phyloP scores from a whole-genome alignment of 2,888 invertebrate species.

The Melangyna quadrimaculata region DNA sequence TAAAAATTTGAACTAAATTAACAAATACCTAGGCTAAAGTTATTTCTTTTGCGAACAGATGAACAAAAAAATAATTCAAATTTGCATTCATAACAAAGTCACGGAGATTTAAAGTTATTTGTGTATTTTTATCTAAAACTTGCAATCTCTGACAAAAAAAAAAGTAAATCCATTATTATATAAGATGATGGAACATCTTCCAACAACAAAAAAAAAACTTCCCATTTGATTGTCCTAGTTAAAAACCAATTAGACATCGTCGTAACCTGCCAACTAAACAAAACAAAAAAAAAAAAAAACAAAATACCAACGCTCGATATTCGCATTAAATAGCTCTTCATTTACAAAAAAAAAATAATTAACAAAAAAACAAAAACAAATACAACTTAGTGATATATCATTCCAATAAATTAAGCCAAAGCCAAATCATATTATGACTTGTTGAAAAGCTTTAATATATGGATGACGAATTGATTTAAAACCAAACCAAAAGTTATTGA shows the following conservation, averaged over 20 bases:
- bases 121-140: neutral
- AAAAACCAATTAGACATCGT: constrained; percentile 51
- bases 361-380: neutral
- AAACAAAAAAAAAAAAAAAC: neutral
- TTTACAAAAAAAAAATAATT: neutral
- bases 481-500: constrained; percentile 23
- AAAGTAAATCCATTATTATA: constrained; percentile 2
- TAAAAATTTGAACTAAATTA: neutral
- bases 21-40: neutral
- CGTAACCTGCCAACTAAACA: neutral
- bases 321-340: neutral
- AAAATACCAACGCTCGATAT: constrained; percentile 1
- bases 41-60: neutral
- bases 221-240: constrained; percentile 56
- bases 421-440: constrained; percentile 16
- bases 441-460: constrained; percentile 38
- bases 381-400: neutral
- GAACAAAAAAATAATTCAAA: neutral
- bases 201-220: neutral
- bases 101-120: neutral
- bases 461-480: constrained; percentile 54
- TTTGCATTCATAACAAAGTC: constrained; percentile 15
- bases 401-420: neutral
- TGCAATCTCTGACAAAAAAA: neutral
- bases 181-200: constrained; percentile 30